Percentiles rank a stretch among this genome's conserved stretches.
phyloP scores from a whole-genome alignment of 2,113 vertebrate genomes.

The Crotophaga sulcirostris region DNA sequence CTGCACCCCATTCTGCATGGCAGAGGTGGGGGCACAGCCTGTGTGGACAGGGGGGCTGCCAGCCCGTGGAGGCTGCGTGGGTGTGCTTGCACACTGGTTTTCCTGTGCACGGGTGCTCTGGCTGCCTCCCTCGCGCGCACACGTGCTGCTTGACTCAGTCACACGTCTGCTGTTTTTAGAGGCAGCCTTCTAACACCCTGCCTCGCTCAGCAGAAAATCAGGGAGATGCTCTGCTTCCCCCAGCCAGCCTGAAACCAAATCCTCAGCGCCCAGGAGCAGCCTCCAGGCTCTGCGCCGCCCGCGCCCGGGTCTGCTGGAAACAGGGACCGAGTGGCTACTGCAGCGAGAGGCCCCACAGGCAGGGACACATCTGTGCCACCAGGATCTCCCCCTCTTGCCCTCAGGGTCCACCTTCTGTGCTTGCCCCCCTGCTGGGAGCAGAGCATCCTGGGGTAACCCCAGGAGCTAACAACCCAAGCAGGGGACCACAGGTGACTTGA shows the following conservation, averaged over 20 bases:
- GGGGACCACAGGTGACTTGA: neutral
- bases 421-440: neutral
- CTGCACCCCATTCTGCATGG: neutral
- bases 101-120: neutral
- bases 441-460: neutral
- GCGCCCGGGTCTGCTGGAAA: too few relatives aligned
- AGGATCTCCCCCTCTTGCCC: neutral
- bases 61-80: neutral
- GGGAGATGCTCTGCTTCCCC: slow-evolving; percentile 8
- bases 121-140: slow-evolving; percentile 10
- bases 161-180: slow-evolving; percentile 53
- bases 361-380: neutral
- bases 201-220: slow-evolving; percentile 18
- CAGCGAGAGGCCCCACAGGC: neutral
- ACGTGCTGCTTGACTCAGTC: slow-evolving; percentile 58
- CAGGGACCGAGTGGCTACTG: neutral
- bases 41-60: rapidly evolving
- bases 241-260: neutral
- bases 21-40: neutral
- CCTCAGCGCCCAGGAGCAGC: neutral
- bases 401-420: neutral
- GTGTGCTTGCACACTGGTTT: neutral
- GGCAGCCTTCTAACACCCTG: neutral
- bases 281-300: too few relatives aligned
- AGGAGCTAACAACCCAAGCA: neutral